Conservation (phyloP, 2,113 vertebrate species). For the Nothoprocta perdicaria region DNA sequence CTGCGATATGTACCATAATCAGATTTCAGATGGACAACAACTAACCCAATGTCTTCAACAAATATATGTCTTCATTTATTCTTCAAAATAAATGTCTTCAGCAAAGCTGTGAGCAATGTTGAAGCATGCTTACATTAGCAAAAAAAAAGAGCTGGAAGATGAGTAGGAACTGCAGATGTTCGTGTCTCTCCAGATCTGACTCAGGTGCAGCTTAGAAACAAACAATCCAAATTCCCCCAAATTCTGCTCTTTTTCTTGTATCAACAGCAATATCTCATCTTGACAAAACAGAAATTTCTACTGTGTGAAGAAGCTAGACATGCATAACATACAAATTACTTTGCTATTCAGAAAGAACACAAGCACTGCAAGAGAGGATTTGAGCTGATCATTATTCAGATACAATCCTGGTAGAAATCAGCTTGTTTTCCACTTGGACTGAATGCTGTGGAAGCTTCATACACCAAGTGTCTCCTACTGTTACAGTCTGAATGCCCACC, state of each 20-base stretch:
- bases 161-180: not conserved
- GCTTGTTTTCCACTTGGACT: not conserved
- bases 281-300: not conserved
- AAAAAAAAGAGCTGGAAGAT: not conserved
- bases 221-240: not conserved
- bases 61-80: not conserved
- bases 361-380: not conserved
- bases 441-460: not conserved
- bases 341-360: not conserved
- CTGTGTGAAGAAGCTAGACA: not conserved
- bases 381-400: not conserved
- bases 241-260: not conserved
- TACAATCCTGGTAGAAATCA: not conserved
- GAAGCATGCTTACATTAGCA: not conserved
- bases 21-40: not conserved
- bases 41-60: not conserved
- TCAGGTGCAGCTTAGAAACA: not conserved
- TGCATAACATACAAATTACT: not conserved
- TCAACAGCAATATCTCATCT: not conserved
- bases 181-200: not conserved
- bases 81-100: not conserved
- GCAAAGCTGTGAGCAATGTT: not conserved
- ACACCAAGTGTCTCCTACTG: not conserved
- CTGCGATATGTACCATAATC: rapidly evolving
- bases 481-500: not conserved